Conservation (phyloP, 2,888 invertebrate species). For the Galerucella pusilla region DNA sequence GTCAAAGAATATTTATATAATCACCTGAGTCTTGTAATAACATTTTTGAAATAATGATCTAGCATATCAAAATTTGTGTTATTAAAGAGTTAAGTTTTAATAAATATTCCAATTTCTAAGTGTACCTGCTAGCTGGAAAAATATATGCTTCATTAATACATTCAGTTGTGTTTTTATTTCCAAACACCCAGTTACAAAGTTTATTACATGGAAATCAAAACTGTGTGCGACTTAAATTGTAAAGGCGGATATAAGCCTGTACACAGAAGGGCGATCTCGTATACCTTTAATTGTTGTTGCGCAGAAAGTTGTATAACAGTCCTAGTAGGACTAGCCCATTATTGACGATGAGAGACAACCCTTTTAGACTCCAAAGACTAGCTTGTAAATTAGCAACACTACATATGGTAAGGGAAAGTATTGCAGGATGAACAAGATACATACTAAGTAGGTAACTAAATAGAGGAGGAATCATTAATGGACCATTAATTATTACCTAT, state of each 20-base stretch:
- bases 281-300: too few relatives aligned
- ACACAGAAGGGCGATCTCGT: too few relatives aligned
- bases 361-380: too few relatives aligned
- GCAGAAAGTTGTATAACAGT: too few relatives aligned
- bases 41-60: background rate
- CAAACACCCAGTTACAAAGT: background rate
- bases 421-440: too few relatives aligned
- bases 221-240: background rate
- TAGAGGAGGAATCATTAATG: too few relatives aligned
- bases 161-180: conserved; percentile 38
- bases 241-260: background rate
- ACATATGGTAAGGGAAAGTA: too few relatives aligned
- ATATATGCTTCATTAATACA: conserved; percentile 61
- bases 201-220: background rate
- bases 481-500: too few relatives aligned
- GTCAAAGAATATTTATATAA: conserved; percentile 13
- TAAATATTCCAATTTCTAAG: conserved; percentile 51
- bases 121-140: conserved; percentile 64
- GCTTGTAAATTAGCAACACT: too few relatives aligned
- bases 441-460: too few relatives aligned
- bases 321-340: too few relatives aligned
- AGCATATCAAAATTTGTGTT: background rate
- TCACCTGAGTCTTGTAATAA: conserved; percentile 14
- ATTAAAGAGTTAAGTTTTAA: conserved; percentile 17
- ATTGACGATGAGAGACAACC: too few relatives aligned